Base-by-base conservation (phyloP, 2,888 invertebrate genomes). In the Lasius platythorax region DNA sequence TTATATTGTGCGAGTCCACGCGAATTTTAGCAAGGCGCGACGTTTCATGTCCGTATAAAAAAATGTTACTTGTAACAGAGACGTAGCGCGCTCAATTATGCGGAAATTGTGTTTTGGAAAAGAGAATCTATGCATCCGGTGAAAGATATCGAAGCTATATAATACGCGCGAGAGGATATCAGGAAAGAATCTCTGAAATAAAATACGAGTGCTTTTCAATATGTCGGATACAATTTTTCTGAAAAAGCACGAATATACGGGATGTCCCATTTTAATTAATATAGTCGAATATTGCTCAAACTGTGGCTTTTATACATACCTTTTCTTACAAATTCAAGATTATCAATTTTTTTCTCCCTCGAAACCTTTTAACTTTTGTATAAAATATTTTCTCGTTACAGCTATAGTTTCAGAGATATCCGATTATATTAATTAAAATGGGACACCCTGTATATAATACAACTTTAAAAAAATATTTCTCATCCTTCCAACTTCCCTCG, bases 21-120 rank as follows among this genome's bases (percentile, higher is more conserved):
- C 23, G 28, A 37, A 73, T 79, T 73, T 58, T 33, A 79, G n/a
- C 15, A 33, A 70, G 6, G 23, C 46, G 61, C 23, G 23, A n/a
- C 37, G 33, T 74, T 74, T 61, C 46, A 61, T 40, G 28, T 56
- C 5, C 0, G 9, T 5, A 37, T 75, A 50, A 56, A 74, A 50
- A 56, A 74, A n/a, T 72, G 46, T 61, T 46, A 46, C n/a, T 61
- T 58, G 28, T 12, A 40, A 78, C 2, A n/a, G 11, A 43, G 43
- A 2, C 23, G 28, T 58, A 43, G 3, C 12, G n/a, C 30, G 15
- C 15, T 50, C 12, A 66, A 53, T 66, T 46, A 53, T 64, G 6
- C 28, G 9, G 15, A 33, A 8, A n/a, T 11, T 79, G 37, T 23
- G 18, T 18, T 2, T 23, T 23, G 23, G 40, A 12, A 28, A 37